Evolutionary conservation across 2,797 vertebrate species (phyloP), one percentile per base, ranked within the genome.

Genomic region (Tadarida brasiliensis): DNA sequence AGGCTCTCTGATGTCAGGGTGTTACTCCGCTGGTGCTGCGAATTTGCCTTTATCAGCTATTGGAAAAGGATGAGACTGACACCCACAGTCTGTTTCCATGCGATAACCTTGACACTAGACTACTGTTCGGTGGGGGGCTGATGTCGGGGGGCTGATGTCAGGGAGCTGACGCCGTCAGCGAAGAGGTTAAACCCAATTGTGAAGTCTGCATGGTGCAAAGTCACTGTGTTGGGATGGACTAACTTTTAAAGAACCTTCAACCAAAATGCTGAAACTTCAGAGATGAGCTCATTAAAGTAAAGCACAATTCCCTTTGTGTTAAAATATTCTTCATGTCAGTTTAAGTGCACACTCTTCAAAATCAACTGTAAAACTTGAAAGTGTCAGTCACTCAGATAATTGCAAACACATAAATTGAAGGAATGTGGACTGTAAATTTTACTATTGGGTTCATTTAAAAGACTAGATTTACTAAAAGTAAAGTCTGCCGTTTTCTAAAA

Each of bases 321-420:
- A 98, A 98, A 98, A 98, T 97, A 76, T 95, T 97, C 96, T 98
- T 97, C n/a, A 94, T 96, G 87, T 97, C 91, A 95, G 67, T 97
- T 94, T 94, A 98, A 97, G 94, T 97, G 73, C 84, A 78, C 68
- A 91, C 92, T 98, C 95, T 97, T 98, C 97, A 97, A 97, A 98
- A 98, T 98, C 97, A 98, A 95, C 91, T 92, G 90, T 98, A 98
- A 98, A 98, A 98, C 97, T 97, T 98, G 91, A 97, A 98, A 98
- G 87, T 98, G 98, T 98, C 98, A 97, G 90, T 98, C 98, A 98
- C 97, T 97, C 97, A 96, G 96, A 93, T 98, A 98, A 98, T 98
- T 98, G 95, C 96, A 98, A 98, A 97, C 98, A 98, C 96, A 93
- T 94, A 97, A 97, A 98, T 96, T 91, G 90, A 73, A 96, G 85